These are phyloP conservation scores for Geococcyx californianus DNA, from an alignment of 2,113 vertebrate genomes.

Conservation along the genomic window DNA sequence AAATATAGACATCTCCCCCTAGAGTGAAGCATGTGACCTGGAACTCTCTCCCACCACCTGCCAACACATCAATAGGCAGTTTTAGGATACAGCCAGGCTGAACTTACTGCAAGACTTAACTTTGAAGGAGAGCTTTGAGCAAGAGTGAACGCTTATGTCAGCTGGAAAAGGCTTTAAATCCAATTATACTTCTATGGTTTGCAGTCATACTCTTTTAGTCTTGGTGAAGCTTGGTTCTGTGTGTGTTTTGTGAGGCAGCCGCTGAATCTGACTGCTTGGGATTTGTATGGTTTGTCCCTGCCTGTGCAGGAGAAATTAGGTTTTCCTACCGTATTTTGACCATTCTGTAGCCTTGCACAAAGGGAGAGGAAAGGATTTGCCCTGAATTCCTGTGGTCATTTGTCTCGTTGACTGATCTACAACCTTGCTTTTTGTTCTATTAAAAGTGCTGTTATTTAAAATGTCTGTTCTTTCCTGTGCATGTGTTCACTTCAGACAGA, in stretches of 20 bases:
- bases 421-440: background rate
- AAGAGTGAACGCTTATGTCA: conserved; percentile 13
- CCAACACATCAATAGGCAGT: conserved; percentile 32
- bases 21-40: conserved; percentile 28
- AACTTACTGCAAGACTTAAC: background rate
- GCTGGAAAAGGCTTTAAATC: conserved; percentile 18
- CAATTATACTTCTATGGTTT: background rate
- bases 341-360: background rate
- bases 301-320: background rate
- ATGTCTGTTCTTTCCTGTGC: background rate
- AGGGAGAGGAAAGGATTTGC: background rate
- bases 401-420: background rate
- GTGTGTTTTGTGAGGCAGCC: background rate
- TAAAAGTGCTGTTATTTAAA: background rate
- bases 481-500: background rate
- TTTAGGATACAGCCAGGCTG: conserved; percentile 18
- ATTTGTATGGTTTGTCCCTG: background rate
- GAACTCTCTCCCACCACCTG: conserved; percentile 28
- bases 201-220: background rate
- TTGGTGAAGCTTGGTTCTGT: background rate
- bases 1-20: conserved; percentile 53
- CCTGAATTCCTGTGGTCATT: background rate
- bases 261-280: background rate
- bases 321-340: background rate
- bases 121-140: background rate